Evolutionary conservation across 2,113 vertebrate species (phyloP).

Genomic region (Oncorhynchus masou): DNA sequence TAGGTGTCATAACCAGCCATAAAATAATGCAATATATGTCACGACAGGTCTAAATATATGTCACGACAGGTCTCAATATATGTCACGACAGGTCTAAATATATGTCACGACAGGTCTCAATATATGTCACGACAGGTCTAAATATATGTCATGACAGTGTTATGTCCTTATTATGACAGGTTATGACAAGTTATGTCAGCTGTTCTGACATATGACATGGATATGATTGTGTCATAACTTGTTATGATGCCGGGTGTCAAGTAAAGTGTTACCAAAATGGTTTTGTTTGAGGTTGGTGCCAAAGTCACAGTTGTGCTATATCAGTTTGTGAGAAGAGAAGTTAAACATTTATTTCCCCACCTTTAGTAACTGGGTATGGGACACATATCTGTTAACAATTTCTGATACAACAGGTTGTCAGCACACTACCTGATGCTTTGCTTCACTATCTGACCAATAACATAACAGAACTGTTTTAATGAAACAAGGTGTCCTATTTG

Average conservation of each 20-base stretch:
- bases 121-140: neutral
- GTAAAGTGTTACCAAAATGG: conserved; percentile 3
- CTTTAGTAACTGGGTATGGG: conserved; percentile 9
- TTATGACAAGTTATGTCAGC: too few relatives aligned
- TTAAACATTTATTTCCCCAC: conserved; percentile 29
- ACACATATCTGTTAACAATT: conserved; percentile 33
- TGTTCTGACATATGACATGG: too few relatives aligned
- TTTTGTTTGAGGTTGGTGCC: conserved; percentile 26
- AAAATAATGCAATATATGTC: too few relatives aligned
- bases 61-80: too few relatives aligned
- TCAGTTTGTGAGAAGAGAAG: conserved; percentile 12
- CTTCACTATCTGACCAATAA: neutral
- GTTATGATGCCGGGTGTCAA: neutral
- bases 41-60: conserved; percentile 2
- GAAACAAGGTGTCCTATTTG: neutral
- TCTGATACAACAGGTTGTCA: neutral
- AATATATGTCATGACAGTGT: neutral
- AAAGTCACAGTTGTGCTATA: conserved; percentile 25
- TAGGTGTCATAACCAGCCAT: too few relatives aligned
- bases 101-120: neutral
- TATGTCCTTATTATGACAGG: too few relatives aligned
- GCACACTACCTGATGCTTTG: neutral
- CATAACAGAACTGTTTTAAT: neutral
- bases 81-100: conserved; percentile 1
- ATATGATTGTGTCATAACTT: too few relatives aligned